Conservation (phyloP, 2,113 vertebrate genomes). For the Caloenas nicobarica region DNA sequence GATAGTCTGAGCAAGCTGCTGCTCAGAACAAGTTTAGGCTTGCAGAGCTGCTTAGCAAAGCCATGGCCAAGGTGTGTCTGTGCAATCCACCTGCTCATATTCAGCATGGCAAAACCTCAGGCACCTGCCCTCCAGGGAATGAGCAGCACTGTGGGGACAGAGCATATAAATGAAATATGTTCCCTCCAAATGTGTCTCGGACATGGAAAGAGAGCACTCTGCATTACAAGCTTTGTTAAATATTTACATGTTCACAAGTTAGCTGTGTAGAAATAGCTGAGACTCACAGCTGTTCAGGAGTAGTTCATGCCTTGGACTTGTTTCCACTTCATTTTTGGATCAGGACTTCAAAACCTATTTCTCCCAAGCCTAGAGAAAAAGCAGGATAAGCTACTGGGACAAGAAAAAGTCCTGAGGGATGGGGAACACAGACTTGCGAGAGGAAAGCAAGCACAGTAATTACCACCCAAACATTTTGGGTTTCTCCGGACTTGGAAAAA, state of each 20-base stretch:
- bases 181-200: background rate
- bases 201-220: background rate
- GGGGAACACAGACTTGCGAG: background rate
- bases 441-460: background rate
- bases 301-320: background rate
- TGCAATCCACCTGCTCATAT: background rate
- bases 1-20: background rate
- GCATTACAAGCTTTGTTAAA: background rate
- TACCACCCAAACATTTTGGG: background rate
- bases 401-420: background rate
- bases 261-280: background rate
- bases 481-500: background rate
- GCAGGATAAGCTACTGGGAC: background rate
- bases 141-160: background rate
- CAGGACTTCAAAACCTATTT: background rate
- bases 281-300: background rate
- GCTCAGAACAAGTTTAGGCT: background rate
- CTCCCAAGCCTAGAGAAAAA: background rate
- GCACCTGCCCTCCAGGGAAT: background rate
- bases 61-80: background rate
- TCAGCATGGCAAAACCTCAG: background rate
- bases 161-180: fast-evolving
- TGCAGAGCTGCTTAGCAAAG: background rate
- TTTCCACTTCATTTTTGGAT: background rate
- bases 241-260: background rate